Evolutionary conservation across 2,888 invertebrate species (phyloP), one percentile per base, ranked within the genome.

Genomic region (Cremastinae sp.): DNA sequence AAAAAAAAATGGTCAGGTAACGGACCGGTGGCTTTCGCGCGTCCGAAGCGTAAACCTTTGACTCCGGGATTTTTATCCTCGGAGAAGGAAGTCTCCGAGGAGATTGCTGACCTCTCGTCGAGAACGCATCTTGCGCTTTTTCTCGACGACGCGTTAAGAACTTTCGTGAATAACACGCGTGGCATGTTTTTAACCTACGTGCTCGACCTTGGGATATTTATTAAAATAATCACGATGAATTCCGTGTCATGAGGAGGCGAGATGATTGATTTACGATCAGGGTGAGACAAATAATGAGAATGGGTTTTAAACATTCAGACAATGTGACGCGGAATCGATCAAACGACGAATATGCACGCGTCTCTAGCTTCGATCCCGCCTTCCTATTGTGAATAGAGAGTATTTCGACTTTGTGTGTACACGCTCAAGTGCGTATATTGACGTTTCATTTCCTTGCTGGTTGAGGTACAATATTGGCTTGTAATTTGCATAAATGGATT

Each of bases 1-100:
- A 65, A 64, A 37, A 35, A 73, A 74, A 79, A 76, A 79, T 47
- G 56, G 59, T 55, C 74, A 78, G 78, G 78, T 76, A 78, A 79
- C 73, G 78, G 78, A 71, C 51, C 58, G 45, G 78, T 56, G 75
- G 78, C 65, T 66, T 51, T 12, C 49, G 18, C 18, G 49, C 28
- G 56, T 64, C 53, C 35, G 10, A 9, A 56, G 45, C 14, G 28
- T 39, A 64, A 45, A 47, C 41, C 56, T 49, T 68, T 49, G 45
- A 39, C 53, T 39, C 43, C 58, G 18, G 18, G 22, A 37, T 16
- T 35, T 12, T 53, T 10, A 16, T 16, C 35, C 61, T 28, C 39
- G 22, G 14, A 35, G 37, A 1, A 2, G 39, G 18, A 20, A 51
- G 43, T 12, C 16, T 14, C 47, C 22, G 22, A 18, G 10, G 12